Evolutionary conservation across 2,888 invertebrate species (phyloP), one percentile per base, ranked within the genome.

Genomic region (Alloscopus bannaensis): DNA sequence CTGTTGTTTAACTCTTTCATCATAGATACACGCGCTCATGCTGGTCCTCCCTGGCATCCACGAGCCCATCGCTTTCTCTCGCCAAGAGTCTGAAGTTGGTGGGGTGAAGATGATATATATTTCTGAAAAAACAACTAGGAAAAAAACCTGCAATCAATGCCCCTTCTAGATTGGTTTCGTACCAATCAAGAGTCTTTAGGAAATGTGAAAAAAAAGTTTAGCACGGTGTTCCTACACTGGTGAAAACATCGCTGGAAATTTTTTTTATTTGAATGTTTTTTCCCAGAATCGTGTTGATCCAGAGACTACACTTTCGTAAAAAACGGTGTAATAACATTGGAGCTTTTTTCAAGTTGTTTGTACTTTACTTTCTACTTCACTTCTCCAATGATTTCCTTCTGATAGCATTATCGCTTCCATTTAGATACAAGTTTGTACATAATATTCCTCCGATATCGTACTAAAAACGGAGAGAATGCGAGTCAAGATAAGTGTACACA

Each of bases 121-220:
- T n/a, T 59, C 2, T 11, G 59, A 16, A 31, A n/a, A 57, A 28
- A 13, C 3, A 59, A 4, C 18, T 59, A n/a, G 47, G 29, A 22
- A n/a, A 36, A 31, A 59, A 59, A 59, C 31, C 59, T 22, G 59
- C 59, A 59, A 36, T 29, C 59, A 59, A 26, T 29, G 31, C 31
- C n/a, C 31, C 31, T 18, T n/a, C 3, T 57, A 20, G 18, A 6
- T n/a, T 29, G 31, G 31, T 31, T 18, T 20, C 13, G 11, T 55
- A 29, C 26, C 59, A 59, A 59, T 59, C 59, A 59, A 59, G 59
- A 47, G 6, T 13, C n/a, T n/a, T 22, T 16, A 52, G 52, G 24
- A 3, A 52, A n/a, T n/a, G n/a, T n/a, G n/a, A 22, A 52, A 52
- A 52, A 52, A 52, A 52, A 52, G 45, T 45, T 45, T 45, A 36